These are phyloP conservation scores for Mus spretus DNA, from an alignment of 2,797 vertebrate species.

Conservation along the genomic window DNA sequence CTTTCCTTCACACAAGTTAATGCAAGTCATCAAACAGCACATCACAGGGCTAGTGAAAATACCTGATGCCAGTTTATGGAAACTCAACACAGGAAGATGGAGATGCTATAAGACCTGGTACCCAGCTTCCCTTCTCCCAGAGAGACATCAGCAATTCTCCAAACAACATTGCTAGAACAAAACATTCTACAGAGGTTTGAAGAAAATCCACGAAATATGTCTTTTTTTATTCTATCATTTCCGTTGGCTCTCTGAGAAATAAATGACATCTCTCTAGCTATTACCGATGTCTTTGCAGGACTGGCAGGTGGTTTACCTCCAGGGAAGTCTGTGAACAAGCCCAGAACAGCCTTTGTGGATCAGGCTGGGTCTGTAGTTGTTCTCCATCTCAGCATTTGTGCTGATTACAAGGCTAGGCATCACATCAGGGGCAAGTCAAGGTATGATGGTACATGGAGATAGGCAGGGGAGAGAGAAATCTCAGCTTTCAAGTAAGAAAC, in stretches of 20 bases:
- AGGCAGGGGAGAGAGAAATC: background rate
- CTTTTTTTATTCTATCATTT: background rate
- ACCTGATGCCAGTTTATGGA: background rate
- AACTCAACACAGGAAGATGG: background rate
- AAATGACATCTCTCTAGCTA: background rate
- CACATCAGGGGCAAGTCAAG: background rate
- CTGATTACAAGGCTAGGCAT: background rate
- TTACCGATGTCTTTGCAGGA: background rate
- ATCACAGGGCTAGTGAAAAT: background rate
- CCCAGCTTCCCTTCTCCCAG: background rate
- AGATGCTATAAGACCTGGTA: rapidly evolving
- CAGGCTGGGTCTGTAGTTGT: background rate
- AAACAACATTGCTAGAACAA: background rate
- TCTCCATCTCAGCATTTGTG: background rate
- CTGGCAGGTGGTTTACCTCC: background rate
- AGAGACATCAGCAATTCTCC: background rate
- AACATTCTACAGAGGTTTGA: background rate
- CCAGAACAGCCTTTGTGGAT: rapidly evolving
- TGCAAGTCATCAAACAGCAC: background rate
- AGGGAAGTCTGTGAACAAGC: background rate
- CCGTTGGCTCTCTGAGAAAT: background rate
- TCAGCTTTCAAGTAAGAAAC: background rate
- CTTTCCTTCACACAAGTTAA: background rate
- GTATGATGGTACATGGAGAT: background rate
- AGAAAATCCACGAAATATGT: background rate